Conservation (phyloP, 2,797 vertebrate species). For the Phaenicophaeus curvirostris region DNA sequence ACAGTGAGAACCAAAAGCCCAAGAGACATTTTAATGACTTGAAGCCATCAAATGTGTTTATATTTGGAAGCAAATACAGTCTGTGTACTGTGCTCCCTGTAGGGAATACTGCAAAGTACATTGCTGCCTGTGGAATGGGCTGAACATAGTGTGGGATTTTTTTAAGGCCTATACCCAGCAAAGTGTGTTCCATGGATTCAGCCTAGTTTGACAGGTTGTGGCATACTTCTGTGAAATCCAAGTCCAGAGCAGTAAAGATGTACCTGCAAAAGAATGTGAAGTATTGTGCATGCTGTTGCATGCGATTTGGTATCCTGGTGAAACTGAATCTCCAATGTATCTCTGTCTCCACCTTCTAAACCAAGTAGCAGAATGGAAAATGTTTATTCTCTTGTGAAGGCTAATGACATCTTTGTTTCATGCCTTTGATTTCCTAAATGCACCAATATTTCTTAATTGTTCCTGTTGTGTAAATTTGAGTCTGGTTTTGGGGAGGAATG, state of each 20-base stretch:
- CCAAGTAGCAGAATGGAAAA: neutral
- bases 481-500: neutral
- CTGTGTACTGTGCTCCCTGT: neutral
- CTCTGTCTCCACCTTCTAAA: neutral
- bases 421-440: neutral
- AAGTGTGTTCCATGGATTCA: neutral
- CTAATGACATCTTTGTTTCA: neutral
- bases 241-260: neutral
- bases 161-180: neutral
- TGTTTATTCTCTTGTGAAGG: neutral
- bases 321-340: neutral
- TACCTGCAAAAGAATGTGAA: neutral
- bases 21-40: neutral
- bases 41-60: neutral
- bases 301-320: neutral
- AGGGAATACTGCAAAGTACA: neutral
- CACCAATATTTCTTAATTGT: neutral
- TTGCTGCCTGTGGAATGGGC: conserved; percentile 6
- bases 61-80: neutral
- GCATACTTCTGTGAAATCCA: neutral
- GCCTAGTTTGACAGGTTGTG: neutral
- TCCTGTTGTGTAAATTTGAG: neutral
- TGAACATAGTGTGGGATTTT: neutral
- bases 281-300: neutral
- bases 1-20: neutral